phyloP scores from a whole-genome alignment of 2,888 invertebrate genomes.

The Phyllotreta cruciferae region DNA sequence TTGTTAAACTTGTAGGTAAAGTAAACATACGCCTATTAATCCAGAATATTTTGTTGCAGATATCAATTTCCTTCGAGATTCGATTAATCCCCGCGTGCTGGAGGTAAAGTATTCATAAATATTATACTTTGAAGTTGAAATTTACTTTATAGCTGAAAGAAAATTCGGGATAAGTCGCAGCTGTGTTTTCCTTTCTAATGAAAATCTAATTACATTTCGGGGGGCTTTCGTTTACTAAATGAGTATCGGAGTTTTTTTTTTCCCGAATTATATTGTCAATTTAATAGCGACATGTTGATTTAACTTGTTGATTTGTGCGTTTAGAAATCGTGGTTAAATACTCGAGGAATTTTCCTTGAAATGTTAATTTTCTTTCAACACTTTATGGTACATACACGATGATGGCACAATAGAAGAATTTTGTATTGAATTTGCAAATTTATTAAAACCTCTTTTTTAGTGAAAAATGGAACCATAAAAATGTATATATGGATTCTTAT shows the following conservation, averaged over 20 bases:
- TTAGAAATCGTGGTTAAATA: too few relatives aligned
- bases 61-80: not conserved
- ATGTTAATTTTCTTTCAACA: too few relatives aligned
- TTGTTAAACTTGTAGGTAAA: too few relatives aligned
- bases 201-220: slow-evolving; percentile 8
- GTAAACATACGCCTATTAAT: not conserved
- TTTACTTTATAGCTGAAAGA: slow-evolving; percentile 1
- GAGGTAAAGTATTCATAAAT: slow-evolving; percentile 14
- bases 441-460: too few relatives aligned
- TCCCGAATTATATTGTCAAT: not conserved
- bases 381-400: too few relatives aligned
- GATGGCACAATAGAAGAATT: too few relatives aligned
- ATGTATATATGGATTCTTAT: too few relatives aligned
- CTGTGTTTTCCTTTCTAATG: slow-evolving; percentile 3
- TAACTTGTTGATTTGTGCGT: too few relatives aligned
- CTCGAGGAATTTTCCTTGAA: too few relatives aligned
- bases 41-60: slow-evolving; percentile 7
- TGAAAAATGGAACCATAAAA: too few relatives aligned
- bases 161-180: slow-evolving; percentile 6
- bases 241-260: not conserved
- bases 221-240: not conserved
- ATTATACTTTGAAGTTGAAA: slow-evolving; percentile 16
- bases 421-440: too few relatives aligned
- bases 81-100: not conserved
- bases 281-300: not conserved